Base-by-base conservation (phyloP, 2,888 invertebrate species). In the Hartigia nigra region DNA sequence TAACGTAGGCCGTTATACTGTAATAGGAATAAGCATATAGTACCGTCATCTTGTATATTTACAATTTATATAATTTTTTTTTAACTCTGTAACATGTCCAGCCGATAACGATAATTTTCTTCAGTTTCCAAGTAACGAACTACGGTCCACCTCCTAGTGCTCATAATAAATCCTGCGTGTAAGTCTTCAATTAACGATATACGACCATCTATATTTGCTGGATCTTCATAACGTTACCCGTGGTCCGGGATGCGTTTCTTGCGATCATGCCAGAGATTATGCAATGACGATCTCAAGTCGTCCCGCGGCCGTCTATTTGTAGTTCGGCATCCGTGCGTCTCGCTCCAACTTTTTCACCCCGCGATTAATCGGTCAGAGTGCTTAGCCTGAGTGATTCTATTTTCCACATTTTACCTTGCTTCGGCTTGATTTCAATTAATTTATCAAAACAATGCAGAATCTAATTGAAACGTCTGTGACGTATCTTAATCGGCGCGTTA, bases 211-310 rank as follows among this genome's bases (percentile, higher is more conserved):
- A 83, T 83, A 83, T 84, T 84, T 84, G 82, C 83, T 82, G 83
- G 79, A 83, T 83, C 82, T 81, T 82, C 83, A 82, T 82, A 82
- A 79, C 79, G 81, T 84, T 84, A 80, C 79, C 84, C 82, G 80
- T 82, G 84, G 84, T 84, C 84, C 84, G 84, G 84, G 83, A 84
- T 83, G 78, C 78, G 74, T 79, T 78, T 78, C 78, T 81, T 80
- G 81, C 80, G 77, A 78, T 31, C 79, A 79, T 80, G 82, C 82
- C 82, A 84, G 82, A 78, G 77, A 74, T 83, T 81, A 78, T 78
- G 81, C 80, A 81, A 83, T 77, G 79, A 80, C 23, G 9, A 2
- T 55, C 23, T 23, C 55, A 23, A 55, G 55, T 23, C 23, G 55
- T 9, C 23, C 23, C 55, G 23, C 55, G 55, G 55, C 55, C 9